phyloP scores from a whole-genome alignment of 2,113 vertebrate genomes.

The Gracilinanus agilis region DNA sequence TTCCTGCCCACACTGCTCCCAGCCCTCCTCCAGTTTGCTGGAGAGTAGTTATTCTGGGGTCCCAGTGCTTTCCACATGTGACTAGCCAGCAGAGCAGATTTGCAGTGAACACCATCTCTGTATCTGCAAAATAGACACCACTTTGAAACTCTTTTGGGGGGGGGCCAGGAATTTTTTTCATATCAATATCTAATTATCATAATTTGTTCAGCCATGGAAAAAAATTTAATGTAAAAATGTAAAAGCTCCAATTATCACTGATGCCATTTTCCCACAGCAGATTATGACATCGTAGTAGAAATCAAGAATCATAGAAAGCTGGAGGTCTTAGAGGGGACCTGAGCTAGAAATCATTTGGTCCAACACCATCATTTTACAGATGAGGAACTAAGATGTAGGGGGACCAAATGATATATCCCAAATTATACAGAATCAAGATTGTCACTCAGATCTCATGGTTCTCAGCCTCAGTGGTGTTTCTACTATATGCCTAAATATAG shows the following conservation, averaged over 20 bases:
- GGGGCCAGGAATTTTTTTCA: background rate
- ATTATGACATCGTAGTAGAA: slow-evolving; percentile 1
- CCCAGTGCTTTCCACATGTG: background rate
- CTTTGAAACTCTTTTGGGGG: background rate
- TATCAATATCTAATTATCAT: background rate
- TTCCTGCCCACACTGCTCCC: background rate
- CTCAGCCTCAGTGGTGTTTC: background rate
- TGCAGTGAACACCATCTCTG: background rate
- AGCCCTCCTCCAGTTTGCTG: background rate
- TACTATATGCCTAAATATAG: background rate
- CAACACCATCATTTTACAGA: background rate
- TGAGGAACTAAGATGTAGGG: background rate
- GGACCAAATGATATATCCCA: background rate
- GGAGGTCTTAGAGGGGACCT: background rate
- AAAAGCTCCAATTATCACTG: background rate
- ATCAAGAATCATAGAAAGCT: background rate
- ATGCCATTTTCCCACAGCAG: background rate
- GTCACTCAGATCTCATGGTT: background rate
- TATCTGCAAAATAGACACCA: background rate
- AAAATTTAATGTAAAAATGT: background rate
- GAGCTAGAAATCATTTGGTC: background rate
- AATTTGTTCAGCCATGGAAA: background rate
- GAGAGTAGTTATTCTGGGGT: background rate
- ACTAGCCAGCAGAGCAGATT: background rate
- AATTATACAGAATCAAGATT: background rate